Conservation (phyloP, 2,113 vertebrate species). For the Eclectus roratus region DNA sequence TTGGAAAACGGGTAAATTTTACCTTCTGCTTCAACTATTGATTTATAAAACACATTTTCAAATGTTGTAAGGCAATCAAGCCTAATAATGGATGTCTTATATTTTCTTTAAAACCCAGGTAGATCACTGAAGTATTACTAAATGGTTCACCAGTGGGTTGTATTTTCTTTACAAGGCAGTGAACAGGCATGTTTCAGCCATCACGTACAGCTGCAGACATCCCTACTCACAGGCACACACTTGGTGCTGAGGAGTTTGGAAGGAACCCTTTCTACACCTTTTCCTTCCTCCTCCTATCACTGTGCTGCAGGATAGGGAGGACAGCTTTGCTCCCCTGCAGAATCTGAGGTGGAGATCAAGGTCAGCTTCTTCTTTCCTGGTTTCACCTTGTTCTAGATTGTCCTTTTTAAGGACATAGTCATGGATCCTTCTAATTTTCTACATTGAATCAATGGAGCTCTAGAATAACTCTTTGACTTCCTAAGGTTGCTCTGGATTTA, state of each 20-base stretch:
- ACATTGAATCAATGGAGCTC: background rate
- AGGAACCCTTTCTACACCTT: background rate
- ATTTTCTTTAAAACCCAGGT: background rate
- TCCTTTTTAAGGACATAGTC: background rate
- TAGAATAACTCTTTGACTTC: background rate
- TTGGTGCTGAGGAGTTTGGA: fast-evolving
- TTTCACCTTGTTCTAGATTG: background rate
- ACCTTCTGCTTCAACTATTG: background rate
- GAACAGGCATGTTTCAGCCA: background rate
- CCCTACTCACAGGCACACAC: fast-evolving
- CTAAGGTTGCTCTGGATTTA: background rate
- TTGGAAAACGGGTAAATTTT: background rate
- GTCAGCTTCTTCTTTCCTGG: background rate
- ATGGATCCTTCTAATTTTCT: background rate
- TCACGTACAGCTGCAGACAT: background rate
- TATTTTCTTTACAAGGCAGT: background rate
- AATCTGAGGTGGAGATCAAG: background rate
- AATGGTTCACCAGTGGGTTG: background rate
- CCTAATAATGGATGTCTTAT: background rate
- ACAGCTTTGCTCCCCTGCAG: fast-evolving
- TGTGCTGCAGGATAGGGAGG: background rate
- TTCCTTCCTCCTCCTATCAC: background rate
- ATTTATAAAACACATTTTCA: background rate
- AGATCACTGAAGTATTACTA: background rate
- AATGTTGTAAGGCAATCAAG: background rate